These are phyloP conservation scores for Furcula furcula DNA, from an alignment of 2,888 invertebrate species.

Conservation along the genomic window DNA sequence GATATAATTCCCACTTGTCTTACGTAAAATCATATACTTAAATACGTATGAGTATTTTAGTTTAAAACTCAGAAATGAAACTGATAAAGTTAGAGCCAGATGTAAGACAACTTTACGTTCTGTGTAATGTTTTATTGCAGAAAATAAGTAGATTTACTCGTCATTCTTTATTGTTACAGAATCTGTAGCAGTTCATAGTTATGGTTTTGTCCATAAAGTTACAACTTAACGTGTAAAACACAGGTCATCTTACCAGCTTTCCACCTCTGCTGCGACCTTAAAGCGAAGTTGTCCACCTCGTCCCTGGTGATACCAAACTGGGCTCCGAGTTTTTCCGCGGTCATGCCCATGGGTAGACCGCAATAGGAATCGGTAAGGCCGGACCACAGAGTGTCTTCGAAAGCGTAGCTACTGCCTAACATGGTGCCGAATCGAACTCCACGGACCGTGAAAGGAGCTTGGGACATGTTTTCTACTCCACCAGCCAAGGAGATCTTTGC, in stretches of 20 bases:
- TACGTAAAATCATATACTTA: no score
- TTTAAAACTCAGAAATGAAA: no score
- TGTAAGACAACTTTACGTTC: no score
- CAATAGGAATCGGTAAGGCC: constrained; percentile 92
- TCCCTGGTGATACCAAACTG: constrained; percentile 90
- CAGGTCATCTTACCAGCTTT: constrained; percentile 83
- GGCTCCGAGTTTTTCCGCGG: constrained; percentile 94
- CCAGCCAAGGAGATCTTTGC: constrained; percentile 94
- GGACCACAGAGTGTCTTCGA: constrained; percentile 96
- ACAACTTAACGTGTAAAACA: no score
- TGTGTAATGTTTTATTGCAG: no score
- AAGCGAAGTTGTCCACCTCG: constrained; percentile 92
- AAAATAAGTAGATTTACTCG: no score
- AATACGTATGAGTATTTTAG: no score
- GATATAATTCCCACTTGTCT: no score
- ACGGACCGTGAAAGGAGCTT: constrained; percentile 92
- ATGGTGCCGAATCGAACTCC: constrained; percentile 93
- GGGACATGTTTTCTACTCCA: constrained; percentile 98
- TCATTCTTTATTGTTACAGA: no score
- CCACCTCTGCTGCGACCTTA: constrained; percentile 94
- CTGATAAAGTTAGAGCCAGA: no score
- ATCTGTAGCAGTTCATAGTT: no score
- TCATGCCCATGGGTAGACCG: constrained; percentile 96
- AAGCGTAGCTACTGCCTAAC: constrained; percentile 87
- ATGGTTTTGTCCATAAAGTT: no score